Conservation (phyloP, 92 coral and sea anemone genomes). For the Paragorgia papillata region DNA sequence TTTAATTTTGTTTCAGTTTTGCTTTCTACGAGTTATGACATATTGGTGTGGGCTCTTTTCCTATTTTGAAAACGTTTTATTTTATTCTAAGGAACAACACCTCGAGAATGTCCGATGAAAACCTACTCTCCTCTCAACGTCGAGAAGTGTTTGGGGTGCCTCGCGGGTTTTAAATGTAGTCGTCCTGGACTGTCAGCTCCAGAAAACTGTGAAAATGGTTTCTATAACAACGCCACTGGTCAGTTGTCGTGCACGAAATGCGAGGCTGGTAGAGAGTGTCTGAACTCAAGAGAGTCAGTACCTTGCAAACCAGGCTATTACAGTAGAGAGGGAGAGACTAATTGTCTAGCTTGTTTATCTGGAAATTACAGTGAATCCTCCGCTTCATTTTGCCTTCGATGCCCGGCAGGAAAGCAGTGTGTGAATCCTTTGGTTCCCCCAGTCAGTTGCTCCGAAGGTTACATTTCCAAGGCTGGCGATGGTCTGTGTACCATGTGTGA, state of each 20-base stretch:
- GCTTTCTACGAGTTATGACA: no score
- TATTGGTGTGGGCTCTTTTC: no score
- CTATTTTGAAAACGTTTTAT: no score
- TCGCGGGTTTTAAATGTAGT: constrained; percentile 80
- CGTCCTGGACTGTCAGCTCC: constrained; percentile 71
- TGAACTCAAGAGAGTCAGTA: constrained; percentile 68
- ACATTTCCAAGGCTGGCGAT: constrained; percentile 76
- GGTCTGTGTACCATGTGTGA: constrained; percentile 69
- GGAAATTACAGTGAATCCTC: constrained; percentile 80
- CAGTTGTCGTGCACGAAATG: constrained; percentile 76
- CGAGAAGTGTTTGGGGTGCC: constrained; percentile 68
- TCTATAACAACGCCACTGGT: constrained; percentile 75
- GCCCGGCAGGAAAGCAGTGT: constrained; percentile 96
- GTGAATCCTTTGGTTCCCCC: constrained; percentile 74
- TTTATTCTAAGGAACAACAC: constrained; percentile 50
- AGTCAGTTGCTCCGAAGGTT: constrained; percentile 83
- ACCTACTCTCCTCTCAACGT: constrained; percentile 63
- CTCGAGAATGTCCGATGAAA: constrained; percentile 66
- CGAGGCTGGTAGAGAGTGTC: constrained; percentile 87
- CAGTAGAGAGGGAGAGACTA: constrained; percentile 81
- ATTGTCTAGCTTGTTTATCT: constrained; percentile 67
- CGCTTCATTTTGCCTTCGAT: constrained; percentile 75
- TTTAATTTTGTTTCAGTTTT: no score
- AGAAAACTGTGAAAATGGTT: constrained; percentile 81
- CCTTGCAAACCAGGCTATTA: constrained; percentile 87